Evolutionary conservation across 35 echinoderm and acorn worm species (phyloP), one percentile per base, ranked within the genome.

Genomic region (Holothuria glaberrima): DNA sequence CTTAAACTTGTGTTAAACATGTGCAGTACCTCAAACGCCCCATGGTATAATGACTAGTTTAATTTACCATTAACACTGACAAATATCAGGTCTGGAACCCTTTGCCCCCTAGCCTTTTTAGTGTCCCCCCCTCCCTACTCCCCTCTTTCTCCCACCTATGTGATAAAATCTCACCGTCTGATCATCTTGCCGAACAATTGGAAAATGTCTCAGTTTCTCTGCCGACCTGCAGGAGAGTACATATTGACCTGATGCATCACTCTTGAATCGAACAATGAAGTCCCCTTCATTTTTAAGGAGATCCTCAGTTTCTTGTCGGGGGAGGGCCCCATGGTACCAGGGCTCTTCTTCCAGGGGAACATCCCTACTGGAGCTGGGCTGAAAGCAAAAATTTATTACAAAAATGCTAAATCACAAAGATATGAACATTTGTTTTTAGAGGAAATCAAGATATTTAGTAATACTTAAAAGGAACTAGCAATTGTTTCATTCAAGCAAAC

Each of bases 241-340:
- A 68, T 90, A 92, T 54, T 94, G 96, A 18, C 93, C 96, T 20
- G 93, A 92, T 0, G 90, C 93, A 80, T 98, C 96, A 35, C 96
- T 92, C 87, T 93, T 92, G 63, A 94, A 87, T 79, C 96, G 50
- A 5, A 98, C 96, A 9, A 98, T 68, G 91, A 98, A 98, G 71
- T 98, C 91, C 3, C 96, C 96, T 41, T 98, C 91, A 16, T 93
- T 92, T 26, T 80, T 71, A 4, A 98, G 90, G 16, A 93, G 80
- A 34, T 75, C 90, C 44, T 94, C 93, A 36, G 96, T 91, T 58
- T 98, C 96, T 82, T 73, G 88, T 54, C 96, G 68, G 18, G 96
- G 96, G 17, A 98, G 85, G 45, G 92, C 93, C 14, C 96, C 96
- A 75, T 98, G 96, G 69, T 98, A 98, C 92, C 92, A 98, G 22